Percentiles rank a stretch among this genome's conserved stretches.
phyloP scores from a whole-genome alignment of 2,797 vertebrate genomes.

The Gorsachius magnificus region DNA sequence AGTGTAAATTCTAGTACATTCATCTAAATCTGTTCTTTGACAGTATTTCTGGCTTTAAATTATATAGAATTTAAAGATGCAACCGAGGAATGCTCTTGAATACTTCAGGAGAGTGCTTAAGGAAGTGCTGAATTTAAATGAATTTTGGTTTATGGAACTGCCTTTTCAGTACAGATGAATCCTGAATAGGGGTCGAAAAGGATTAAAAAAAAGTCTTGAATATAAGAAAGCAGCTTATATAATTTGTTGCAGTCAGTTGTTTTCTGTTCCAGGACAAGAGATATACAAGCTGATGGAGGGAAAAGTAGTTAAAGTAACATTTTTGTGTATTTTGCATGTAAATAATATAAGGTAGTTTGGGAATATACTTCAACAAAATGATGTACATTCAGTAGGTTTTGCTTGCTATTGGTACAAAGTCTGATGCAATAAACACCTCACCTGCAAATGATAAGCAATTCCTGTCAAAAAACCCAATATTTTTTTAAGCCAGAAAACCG shows the following conservation, averaged over 20 bases:
- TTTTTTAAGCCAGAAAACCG: background rate
- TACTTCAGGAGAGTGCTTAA: background rate
- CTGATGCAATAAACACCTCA: background rate
- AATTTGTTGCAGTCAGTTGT: background rate
- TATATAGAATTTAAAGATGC: background rate
- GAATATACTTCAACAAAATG: background rate
- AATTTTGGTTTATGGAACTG: background rate
- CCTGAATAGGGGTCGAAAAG: background rate
- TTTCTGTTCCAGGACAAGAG: background rate
- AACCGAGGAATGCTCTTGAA: background rate
- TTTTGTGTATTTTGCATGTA: background rate
- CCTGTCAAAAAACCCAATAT: background rate
- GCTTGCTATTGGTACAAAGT: background rate
- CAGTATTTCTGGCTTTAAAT: background rate
- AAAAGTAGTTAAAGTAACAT: background rate
- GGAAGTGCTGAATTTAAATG: background rate
- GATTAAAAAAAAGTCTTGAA: background rate
- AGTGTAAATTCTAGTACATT: background rate
- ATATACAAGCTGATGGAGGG: background rate
- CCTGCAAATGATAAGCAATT: background rate
- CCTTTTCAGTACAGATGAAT: background rate
- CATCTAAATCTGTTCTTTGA: background rate
- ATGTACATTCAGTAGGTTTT: background rate
- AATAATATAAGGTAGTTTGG: background rate
- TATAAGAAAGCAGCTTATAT: background rate